Evolutionary conservation across 2,113 vertebrate genomes (phyloP).

Genomic region (Atrichornis clamosus): DNA sequence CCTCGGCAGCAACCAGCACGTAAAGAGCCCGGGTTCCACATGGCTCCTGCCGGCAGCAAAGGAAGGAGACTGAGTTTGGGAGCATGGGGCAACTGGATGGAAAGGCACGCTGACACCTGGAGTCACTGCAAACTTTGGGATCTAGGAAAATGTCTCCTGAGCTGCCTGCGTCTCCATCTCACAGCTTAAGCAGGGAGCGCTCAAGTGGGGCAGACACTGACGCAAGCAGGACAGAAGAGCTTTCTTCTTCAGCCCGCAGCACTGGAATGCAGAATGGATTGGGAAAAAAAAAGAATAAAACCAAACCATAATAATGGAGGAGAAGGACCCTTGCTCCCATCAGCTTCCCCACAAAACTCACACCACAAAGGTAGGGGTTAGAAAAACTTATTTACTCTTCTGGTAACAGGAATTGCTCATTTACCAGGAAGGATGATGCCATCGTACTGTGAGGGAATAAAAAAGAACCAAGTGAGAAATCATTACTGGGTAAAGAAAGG

Average conservation of each 20-base stretch:
- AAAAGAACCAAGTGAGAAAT: background rate
- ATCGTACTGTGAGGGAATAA: conserved; percentile 84
- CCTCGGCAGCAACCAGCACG: background rate
- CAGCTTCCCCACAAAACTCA: conserved; percentile 36
- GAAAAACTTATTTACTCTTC: conserved; percentile 75
- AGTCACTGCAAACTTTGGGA: background rate
- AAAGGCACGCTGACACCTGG: rapidly evolving
- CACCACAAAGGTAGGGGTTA: conserved; percentile 2
- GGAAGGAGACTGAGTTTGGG: background rate
- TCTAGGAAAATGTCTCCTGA: background rate
- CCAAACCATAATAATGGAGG: background rate
- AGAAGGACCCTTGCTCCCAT: background rate
- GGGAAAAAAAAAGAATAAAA: background rate
- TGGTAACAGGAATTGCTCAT: conserved; percentile 76
- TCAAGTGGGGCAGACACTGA: background rate
- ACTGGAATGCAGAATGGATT: background rate
- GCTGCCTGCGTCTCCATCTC: background rate
- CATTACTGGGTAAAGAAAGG: background rate
- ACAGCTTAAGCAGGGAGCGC: background rate
- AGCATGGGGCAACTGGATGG: background rate
- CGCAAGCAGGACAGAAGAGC: background rate
- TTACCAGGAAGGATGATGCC: conserved; percentile 98
- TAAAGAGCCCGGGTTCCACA: background rate
- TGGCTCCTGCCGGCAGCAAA: background rate
- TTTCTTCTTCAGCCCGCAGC: background rate